Percentiles rank a stretch among this genome's conserved stretches.
Conservation (phyloP, 2,797 vertebrate genomes). For the Fistularia commersonii region DNA sequence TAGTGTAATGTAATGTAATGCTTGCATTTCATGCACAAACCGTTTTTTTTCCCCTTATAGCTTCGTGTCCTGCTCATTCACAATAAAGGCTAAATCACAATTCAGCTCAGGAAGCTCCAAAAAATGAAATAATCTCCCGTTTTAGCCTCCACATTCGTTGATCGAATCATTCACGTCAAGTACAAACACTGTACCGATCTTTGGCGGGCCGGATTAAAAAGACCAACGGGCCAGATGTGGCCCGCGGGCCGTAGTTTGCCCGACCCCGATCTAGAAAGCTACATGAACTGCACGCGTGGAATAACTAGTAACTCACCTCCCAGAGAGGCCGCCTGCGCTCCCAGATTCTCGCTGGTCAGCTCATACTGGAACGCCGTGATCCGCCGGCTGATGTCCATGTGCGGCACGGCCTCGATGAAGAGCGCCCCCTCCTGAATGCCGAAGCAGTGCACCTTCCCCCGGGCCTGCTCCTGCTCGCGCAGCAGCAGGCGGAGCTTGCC, state of each 20-base stretch:
- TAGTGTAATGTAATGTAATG: too few species aligned
- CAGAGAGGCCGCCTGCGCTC: slow-evolving; percentile 72
- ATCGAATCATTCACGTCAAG: not conserved
- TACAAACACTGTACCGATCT: not conserved
- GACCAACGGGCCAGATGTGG: too few species aligned
- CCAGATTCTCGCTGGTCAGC: slow-evolving; percentile 77
- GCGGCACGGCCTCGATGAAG: slow-evolving; percentile 91
- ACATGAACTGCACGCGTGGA: not conserved
- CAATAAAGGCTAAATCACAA: too few species aligned
- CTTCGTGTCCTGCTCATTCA: not conserved
- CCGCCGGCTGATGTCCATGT: slow-evolving; percentile 90
- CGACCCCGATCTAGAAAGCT: not conserved
- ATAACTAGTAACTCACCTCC: slow-evolving; percentile 65
- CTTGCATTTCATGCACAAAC: too few species aligned
- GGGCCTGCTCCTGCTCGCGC: slow-evolving; percentile 77
- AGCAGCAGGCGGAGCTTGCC: slow-evolving; percentile 90
- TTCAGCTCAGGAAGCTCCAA: too few species aligned
- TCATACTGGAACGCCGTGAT: slow-evolving; percentile 95
- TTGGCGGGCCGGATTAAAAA: too few species aligned
- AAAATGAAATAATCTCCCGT: too few species aligned
- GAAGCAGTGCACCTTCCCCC: slow-evolving; percentile 85
- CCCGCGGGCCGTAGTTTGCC: too few species aligned
- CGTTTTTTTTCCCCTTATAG: too few species aligned
- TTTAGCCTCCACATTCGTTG: too few species aligned
- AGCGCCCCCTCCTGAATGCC: slow-evolving; percentile 86